Conservation (phyloP, 2,113 vertebrate species). For the Albula goreensis region DNA sequence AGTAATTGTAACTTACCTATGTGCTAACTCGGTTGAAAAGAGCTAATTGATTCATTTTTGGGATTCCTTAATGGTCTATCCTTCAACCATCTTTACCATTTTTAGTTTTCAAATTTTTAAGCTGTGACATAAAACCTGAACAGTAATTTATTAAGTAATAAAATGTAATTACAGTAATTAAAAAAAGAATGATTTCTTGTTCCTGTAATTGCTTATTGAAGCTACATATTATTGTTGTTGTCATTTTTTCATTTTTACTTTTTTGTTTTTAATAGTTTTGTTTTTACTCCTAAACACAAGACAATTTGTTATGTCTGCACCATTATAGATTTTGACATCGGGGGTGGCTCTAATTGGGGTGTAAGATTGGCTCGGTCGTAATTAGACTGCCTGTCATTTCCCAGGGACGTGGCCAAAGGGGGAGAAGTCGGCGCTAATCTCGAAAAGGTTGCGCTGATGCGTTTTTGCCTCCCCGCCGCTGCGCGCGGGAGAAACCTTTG, state of each 20-base stretch:
- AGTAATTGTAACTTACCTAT: too few species aligned
- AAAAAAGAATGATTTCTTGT: too few species aligned
- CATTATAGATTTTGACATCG: not conserved
- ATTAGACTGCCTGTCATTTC: not conserved
- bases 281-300: not conserved
- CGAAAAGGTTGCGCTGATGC: not conserved
- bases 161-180: too few species aligned
- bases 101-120: too few species aligned
- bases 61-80: too few species aligned
- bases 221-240: too few species aligned
- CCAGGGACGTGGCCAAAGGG: not conserved
- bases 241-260: not conserved
- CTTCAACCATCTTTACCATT: too few species aligned
- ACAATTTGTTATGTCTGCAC: not conserved
- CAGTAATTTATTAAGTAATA: too few species aligned
- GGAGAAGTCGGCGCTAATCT: not conserved
- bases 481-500: not conserved
- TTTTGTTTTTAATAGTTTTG: not conserved
- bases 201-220: too few species aligned
- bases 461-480: not conserved
- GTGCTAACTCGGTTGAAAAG: too few species aligned
- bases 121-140: too few species aligned
- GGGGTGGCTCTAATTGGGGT: not conserved
- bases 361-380: not conserved
- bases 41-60: too few species aligned